These are phyloP conservation scores for Charadrius vociferus DNA, from an alignment of 2,113 vertebrate species.

Conservation along the genomic window DNA sequence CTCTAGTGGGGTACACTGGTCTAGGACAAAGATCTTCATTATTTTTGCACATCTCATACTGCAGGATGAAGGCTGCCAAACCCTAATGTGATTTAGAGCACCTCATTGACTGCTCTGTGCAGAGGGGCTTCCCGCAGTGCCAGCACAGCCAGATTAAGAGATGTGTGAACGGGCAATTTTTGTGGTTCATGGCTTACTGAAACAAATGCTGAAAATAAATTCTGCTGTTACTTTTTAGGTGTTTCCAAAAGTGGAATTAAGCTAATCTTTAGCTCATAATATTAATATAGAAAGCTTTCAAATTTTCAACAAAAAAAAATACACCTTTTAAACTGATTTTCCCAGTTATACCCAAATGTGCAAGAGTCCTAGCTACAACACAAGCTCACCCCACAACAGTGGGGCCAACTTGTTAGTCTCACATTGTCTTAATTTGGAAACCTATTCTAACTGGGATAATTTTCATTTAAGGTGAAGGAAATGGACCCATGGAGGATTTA, in stretches of 20 bases:
- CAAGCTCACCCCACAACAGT: not conserved
- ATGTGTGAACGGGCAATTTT: conserved; percentile 2
- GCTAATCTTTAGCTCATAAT: not conserved
- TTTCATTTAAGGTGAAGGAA: not conserved
- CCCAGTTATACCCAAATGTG: not conserved
- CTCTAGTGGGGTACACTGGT: not conserved
- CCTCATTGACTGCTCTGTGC: not conserved
- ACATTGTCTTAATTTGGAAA: not conserved
- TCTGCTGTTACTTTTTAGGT: not conserved
- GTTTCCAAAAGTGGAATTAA: conserved; percentile 35
- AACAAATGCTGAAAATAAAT: not conserved
- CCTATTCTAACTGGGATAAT: not conserved
- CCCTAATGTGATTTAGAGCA: conserved; percentile 1
- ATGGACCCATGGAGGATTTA: not conserved
- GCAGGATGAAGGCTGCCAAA: not conserved
- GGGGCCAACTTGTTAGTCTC: not conserved
- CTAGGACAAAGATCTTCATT: not conserved
- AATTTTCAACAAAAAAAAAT: not conserved
- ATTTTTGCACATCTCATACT: not conserved
- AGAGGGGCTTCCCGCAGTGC: not conserved
- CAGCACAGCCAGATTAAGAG: not conserved
- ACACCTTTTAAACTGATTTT: not conserved
- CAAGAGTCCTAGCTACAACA: not conserved
- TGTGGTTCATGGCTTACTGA: conserved; percentile 2
- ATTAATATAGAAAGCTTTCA: not conserved